Evolutionary conservation across 2,113 vertebrate genomes (phyloP).

Genomic region (Progne subis): DNA sequence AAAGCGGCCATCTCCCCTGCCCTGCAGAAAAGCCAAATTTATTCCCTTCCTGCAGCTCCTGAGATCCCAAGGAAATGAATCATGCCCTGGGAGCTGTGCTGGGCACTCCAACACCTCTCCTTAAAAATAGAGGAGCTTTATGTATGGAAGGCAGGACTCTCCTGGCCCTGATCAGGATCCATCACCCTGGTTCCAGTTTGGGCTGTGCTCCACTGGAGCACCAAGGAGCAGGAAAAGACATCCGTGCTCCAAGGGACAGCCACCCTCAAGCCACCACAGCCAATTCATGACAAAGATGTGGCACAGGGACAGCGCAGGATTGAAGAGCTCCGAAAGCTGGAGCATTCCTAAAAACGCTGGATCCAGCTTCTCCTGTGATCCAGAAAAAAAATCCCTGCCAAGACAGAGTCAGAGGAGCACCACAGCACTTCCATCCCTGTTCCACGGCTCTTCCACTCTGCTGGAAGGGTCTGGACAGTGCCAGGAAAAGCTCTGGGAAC

Average conservation of each 20-base stretch:
- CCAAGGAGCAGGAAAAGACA: not conserved
- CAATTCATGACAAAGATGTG: accelerated
- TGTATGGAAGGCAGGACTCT: not conserved
- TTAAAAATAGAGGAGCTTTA: not conserved
- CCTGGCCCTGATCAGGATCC: not conserved
- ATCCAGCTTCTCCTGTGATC: not conserved
- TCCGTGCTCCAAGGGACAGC: not conserved
- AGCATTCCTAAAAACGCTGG: not conserved
- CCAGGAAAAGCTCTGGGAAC: not conserved
- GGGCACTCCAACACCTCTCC: not conserved
- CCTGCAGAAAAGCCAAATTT: not conserved
- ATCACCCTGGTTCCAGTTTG: not conserved
- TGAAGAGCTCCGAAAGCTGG: not conserved
- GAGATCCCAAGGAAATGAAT: not conserved
- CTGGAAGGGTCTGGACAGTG: not conserved
- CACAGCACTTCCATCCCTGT: not conserved
- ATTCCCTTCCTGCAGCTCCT: not conserved
- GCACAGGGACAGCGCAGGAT: not conserved
- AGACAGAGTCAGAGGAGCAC: not conserved
- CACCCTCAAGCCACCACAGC: not conserved
- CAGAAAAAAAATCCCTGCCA: not conserved
- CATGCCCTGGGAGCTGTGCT: not conserved
- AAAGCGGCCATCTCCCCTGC: not conserved
- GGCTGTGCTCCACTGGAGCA: not conserved
- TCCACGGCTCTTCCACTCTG: accelerated